Conservation (phyloP, 2,797 vertebrate species). For the Poecilia velifera region DNA sequence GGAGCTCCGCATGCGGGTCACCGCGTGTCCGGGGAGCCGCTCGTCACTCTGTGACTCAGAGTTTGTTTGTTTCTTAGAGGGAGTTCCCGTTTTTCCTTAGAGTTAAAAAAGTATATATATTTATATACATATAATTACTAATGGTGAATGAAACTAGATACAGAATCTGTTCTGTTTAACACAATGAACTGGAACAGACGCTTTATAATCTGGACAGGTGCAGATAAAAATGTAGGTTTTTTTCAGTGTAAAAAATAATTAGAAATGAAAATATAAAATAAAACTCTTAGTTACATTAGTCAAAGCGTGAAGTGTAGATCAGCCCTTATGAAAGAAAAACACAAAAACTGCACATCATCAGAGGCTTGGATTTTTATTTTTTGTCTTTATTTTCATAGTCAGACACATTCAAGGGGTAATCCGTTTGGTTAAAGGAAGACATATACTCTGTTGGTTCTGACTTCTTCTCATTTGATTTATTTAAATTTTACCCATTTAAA, state of each 20-base stretch:
- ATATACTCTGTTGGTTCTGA: background rate
- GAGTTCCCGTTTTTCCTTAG: background rate
- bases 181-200: background rate
- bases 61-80: background rate
- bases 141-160: background rate
- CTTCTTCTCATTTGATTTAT: background rate
- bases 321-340: background rate
- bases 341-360: background rate
- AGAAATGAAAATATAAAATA: background rate
- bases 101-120: background rate
- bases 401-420: background rate
- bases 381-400: background rate
- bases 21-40: background rate
- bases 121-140: background rate
- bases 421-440: background rate
- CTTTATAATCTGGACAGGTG: background rate
- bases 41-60: background rate
- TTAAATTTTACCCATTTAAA: background rate
- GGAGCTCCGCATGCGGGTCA: slow-evolving; percentile 5
- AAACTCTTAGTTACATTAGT: background rate
- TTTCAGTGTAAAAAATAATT: background rate
- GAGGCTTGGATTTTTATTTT: background rate
- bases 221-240: background rate
- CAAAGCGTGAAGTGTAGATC: background rate
- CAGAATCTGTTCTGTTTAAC: background rate